Percentiles rank a stretch among this genome's conserved stretches.
phyloP scores from a whole-genome alignment of 2,888 invertebrate genomes.

The Ichneumon xanthorius region DNA sequence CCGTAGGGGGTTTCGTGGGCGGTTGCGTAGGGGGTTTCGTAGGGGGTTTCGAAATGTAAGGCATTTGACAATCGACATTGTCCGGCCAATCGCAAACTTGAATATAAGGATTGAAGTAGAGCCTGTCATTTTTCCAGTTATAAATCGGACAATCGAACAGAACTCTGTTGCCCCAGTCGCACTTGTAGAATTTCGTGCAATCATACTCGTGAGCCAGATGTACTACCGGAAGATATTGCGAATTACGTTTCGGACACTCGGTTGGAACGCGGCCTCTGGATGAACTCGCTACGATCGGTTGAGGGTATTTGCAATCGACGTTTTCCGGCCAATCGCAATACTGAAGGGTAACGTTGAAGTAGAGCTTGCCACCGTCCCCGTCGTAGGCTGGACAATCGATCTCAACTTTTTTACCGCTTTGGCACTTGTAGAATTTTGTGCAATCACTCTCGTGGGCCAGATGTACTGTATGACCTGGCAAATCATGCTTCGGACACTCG shows the following conservation, averaged over 20 bases:
- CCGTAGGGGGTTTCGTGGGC: not conserved
- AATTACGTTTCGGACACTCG: slow-evolving; percentile 63
- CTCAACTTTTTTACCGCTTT: too few species aligned
- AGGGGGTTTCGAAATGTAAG: not conserved
- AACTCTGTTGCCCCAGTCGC: slow-evolving; percentile 61
- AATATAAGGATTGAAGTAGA: slow-evolving; percentile 64
- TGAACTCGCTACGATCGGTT: not conserved
- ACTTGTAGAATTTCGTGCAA: slow-evolving; percentile 74
- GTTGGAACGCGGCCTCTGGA: slow-evolving; percentile 40
- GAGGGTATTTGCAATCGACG: slow-evolving; percentile 60
- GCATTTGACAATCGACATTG: slow-evolving; percentile 69
- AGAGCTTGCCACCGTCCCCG: too few species aligned
- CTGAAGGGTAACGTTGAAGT: too few species aligned
- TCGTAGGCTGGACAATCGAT: too few species aligned
- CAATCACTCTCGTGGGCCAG: too few species aligned
- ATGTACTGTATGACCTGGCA: slow-evolving; percentile 1
- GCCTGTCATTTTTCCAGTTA: not conserved
- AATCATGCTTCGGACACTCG: slow-evolving; percentile 68
- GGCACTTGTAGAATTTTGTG: too few species aligned
- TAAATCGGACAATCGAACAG: slow-evolving; percentile 66
- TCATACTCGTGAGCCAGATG: slow-evolving; percentile 68
- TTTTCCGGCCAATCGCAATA: slow-evolving; percentile 3
- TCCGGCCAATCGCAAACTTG: slow-evolving; percentile 68
- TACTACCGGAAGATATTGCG: slow-evolving; percentile 4
- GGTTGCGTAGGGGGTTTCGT: not conserved